These are phyloP conservation scores for Drosophila acutilabella DNA, from an alignment of 2,888 invertebrate species.

Conservation along the genomic window DNA sequence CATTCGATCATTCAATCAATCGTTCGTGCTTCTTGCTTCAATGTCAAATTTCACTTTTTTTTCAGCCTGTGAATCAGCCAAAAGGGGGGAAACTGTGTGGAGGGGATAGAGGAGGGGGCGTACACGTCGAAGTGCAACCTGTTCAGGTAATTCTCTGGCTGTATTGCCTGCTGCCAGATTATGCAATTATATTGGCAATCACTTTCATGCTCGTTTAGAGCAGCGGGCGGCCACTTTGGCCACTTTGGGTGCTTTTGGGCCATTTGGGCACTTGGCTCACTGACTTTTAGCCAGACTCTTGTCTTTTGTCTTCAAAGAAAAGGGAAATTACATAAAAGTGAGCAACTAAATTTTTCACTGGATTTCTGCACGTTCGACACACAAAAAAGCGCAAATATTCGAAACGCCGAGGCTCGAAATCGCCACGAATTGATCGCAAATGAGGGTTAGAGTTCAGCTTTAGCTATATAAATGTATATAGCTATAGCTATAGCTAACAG, in stretches of 20 bases:
- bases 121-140: conserved; percentile 60
- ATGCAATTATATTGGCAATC: conserved; percentile 80
- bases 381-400: conserved; percentile 69
- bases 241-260: conserved; percentile 20
- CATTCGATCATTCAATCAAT: conserved; percentile 44
- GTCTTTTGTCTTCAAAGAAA: conserved; percentile 68
- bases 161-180: conserved; percentile 57
- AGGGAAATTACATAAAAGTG: conserved; percentile 80
- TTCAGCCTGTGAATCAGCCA: conserved; percentile 53
- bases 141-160: conserved; percentile 67
- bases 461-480: conserved; percentile 11
- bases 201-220: conserved; percentile 78
- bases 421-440: conserved; percentile 81
- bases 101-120: not conserved
- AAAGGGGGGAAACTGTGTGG: not conserved
- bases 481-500: conserved; percentile 3
- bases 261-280: conserved; percentile 31
- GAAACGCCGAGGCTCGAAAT: conserved; percentile 67
- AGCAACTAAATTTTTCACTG: conserved; percentile 77
- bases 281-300: conserved; percentile 40
- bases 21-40: conserved; percentile 60
- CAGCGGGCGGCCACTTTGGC: conserved; percentile 63
- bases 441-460: conserved; percentile 75
- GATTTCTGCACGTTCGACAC: conserved; percentile 74
- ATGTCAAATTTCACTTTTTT: conserved; percentile 79